phyloP scores from a whole-genome alignment of 1,140 invertebrate species.

The Gryllus bimaculatus region DNA sequence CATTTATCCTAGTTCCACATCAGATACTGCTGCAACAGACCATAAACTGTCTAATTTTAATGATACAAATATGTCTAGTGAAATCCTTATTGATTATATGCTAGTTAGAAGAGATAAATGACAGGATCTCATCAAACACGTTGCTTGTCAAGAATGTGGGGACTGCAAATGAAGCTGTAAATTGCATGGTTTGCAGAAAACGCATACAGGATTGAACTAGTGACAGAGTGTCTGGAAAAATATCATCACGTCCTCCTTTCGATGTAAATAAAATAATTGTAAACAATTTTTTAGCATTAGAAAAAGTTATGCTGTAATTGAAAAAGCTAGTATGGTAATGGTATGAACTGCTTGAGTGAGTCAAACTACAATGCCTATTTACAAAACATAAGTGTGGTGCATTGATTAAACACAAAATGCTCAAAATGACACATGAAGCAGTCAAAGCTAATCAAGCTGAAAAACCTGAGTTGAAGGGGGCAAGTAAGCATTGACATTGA shows the following conservation, averaged over 20 bases:
- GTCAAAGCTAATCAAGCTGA: no score
- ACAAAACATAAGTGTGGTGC: not conserved
- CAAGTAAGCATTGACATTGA: not conserved
- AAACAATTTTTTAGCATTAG: not conserved
- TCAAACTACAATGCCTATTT: not conserved
- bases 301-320: not conserved
- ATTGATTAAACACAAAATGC: not conserved
- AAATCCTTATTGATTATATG: not conserved
- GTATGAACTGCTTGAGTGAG: not conserved
- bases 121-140: not conserved
- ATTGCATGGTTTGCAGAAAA: not conserved
- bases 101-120: not conserved
- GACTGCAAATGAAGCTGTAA: not conserved
- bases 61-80: not conserved
- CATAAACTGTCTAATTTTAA: not conserved
- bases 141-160: not conserved
- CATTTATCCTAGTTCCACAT: no score
- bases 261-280: not conserved
- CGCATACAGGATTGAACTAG: not conserved
- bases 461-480: not conserved
- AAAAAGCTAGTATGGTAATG: not conserved
- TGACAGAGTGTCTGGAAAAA: not conserved
- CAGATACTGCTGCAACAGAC: no score
- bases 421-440: not conserved
- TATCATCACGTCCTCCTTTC: not conserved